Base-by-base conservation (phyloP, 1,140 invertebrate genomes). In the Calliphora vicina region DNA sequence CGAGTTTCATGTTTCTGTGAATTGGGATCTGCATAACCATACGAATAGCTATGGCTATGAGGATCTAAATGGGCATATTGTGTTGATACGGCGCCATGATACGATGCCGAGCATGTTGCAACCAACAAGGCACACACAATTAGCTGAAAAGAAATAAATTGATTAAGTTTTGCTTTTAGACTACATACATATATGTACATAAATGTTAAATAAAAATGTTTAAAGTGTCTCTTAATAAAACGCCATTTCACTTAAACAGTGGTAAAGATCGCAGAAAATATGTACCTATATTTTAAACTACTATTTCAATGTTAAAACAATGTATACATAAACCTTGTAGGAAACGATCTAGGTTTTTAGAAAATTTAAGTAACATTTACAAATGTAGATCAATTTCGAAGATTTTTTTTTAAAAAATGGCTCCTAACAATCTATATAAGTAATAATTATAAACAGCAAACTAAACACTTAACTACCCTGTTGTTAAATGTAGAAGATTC, bases 1-100 rank as follows among this genome's bases (percentile, higher is more conserved):
- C 93, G 92, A 1, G 92, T 91, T 90, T 95, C 94, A 45, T 92
- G 92, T 87, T 95, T 95, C 82, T 93, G 91, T 84, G 93, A 94
- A 57, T 92, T 92, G 82, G 93, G 94, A 81, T 94, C 94, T 8
- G 92, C 89, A 86, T 95, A 95, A 27, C 94, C 94, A 87, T 94
- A 95, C 83, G 89, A 88, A 85, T 93, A 93, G 85, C 93, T 93
- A 2, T 94, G 94, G 42, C 93, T 88, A 82, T 90, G 88, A 2
- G 92, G 93, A 86, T 95, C 93, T 88, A 95, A 94, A 45, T 93
- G 92, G 86, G 94, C 91, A 82, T 92, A 92, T 82, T 92, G 90
- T 82, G 91, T 91, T 57, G 90, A 89, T 29, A 92, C 90, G 27
- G 91, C 89, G 35, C 88, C 89, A 82, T 90, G 86, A 83, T 86